phyloP scores from a whole-genome alignment of 2,113 vertebrate species.

The Thalassoma bifasciatum region DNA sequence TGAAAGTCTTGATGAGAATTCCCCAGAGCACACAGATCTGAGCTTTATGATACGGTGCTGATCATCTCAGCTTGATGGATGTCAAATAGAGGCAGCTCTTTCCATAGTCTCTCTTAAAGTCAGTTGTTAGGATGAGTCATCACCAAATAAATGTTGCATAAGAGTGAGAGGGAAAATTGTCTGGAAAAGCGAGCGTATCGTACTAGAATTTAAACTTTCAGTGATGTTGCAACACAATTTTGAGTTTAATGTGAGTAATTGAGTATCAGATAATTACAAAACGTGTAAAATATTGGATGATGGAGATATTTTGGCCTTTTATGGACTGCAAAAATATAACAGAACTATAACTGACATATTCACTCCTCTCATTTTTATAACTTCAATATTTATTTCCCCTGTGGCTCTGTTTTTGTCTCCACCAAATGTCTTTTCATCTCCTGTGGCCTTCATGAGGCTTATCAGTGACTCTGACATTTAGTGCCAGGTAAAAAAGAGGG shows the following conservation, averaged over 20 bases:
- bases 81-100: constrained; percentile 23
- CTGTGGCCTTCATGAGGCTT: not conserved
- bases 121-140: not conserved
- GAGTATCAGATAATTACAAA: too few species aligned
- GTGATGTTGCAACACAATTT: not conserved
- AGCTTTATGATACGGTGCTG: constrained; percentile 11
- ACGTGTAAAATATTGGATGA: too few species aligned
- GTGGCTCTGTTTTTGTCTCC: not conserved
- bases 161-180: not conserved
- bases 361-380: not conserved
- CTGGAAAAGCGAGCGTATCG: not conserved
- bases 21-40: constrained; percentile 16
- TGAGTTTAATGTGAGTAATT: too few species aligned
- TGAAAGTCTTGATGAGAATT: constrained; percentile 39
- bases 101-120: constrained; percentile 2
- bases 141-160: constrained; percentile 14
- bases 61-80: constrained; percentile 28
- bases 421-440: not conserved
- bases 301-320: too few species aligned
- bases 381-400: not conserved
- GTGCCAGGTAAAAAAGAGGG: not conserved
- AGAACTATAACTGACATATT: not conserved
- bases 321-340: too few species aligned
- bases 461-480: not conserved
- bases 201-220: not conserved